phyloP scores from a whole-genome alignment of 2,797 vertebrate genomes.

The Cirrhinus mrigala region DNA sequence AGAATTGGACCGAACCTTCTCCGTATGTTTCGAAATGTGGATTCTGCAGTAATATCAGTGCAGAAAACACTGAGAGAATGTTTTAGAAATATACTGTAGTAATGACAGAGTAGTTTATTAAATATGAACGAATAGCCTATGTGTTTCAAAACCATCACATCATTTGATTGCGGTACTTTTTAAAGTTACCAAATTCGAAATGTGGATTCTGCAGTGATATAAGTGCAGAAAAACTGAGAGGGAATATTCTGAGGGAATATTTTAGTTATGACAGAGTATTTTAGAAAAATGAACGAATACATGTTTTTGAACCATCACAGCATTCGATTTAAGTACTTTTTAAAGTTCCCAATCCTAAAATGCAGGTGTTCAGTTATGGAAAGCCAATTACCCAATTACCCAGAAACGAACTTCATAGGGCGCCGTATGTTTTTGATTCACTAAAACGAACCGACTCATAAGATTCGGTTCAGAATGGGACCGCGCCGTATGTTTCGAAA shows the following conservation, averaged over 20 bases:
- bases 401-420: not conserved
- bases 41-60: not conserved
- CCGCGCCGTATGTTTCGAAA: not conserved
- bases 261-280: not conserved
- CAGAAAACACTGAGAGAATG: not conserved
- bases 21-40: not conserved
- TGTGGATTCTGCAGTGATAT: not conserved
- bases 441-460: not conserved
- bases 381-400: too few relatives aligned
- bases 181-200: not conserved
- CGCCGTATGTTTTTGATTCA: not conserved
- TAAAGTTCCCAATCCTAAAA: too few relatives aligned
- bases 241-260: not conserved
- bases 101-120: not conserved
- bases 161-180: not conserved
- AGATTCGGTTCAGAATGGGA: not conserved
- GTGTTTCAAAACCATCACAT: not conserved
- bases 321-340: not conserved
- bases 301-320: not conserved
- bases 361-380: too few relatives aligned
- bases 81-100: not conserved
- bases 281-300: not conserved
- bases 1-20: not conserved
- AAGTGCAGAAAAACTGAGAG: not conserved
- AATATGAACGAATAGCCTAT: too few relatives aligned